Evolutionary conservation across 2,888 invertebrate species (phyloP), one percentile per base, ranked within the genome.

Genomic region (Flabesymbios commensalis): DNA sequence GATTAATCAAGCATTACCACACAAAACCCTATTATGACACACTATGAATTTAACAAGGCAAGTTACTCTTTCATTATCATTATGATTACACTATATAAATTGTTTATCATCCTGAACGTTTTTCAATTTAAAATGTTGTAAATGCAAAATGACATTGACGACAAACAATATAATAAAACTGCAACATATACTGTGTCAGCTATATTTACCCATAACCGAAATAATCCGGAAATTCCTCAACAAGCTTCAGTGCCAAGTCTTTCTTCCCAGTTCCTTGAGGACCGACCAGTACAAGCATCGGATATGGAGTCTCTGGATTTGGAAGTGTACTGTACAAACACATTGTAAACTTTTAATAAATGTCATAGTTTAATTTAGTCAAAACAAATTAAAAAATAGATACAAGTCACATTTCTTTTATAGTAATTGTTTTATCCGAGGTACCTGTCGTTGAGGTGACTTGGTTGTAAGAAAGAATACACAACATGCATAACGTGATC

Each of bases 401-500:
- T 14, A n/a, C 10, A n/a, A n/a, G n/a, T 14, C n/a, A 36, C n/a
- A 14, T 10, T 36, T 10, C n/a, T 36, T 36, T 10, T 36, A n/a
- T n/a, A 10, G 39, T 36, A 45, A 19, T 45, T 17, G 22, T n/a
- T n/a, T 49, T 68, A 76, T 75, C 76, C 75, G 71, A 75, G 74
- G 71, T 43, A 74, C 75, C 72, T 74, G 52, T 75, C 73, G 24
- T 66, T 63, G 26, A 75, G 66, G 26, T 61, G 59, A 45, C 69
- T 64, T 5, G 80, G 80, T 68, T 82, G 82, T 24, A 82, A 72
- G 66, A 82, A 82, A 19, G 75, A 74, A 66, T 81, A 81, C 7
- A 81, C 79, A 47, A 78, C 76, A 70, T 83, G 79, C 75, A 80
- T 80, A 59, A 81, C 77, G 66, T 83, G 83, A 67, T 82, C 81